Evolutionary conservation across 2,888 invertebrate genomes (phyloP).

Genomic region (Trichogramma evanescens): DNA sequence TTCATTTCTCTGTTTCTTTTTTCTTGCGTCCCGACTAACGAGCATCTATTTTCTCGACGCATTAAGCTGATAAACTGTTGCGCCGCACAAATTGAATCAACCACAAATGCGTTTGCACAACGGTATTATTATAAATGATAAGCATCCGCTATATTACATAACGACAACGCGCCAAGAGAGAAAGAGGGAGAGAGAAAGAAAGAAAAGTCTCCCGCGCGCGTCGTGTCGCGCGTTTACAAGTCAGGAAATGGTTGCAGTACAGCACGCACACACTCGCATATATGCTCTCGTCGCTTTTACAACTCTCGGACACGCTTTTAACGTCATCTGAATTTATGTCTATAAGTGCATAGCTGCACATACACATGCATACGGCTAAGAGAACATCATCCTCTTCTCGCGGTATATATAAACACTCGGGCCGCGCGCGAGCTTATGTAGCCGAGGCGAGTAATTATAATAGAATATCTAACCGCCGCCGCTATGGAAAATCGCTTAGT

Average conservation of each 20-base stretch:
- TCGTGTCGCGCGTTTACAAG: neutral
- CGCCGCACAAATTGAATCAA: too few relatives aligned
- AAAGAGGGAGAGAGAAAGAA: constrained; percentile 1
- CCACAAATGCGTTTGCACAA: too few relatives aligned
- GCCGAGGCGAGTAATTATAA: neutral
- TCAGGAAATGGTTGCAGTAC: too few relatives aligned
- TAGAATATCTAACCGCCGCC: too few relatives aligned
- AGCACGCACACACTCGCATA: neutral
- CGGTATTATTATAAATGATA: too few relatives aligned
- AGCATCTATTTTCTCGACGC: too few relatives aligned
- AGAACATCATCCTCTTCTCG: neutral
- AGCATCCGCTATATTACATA: too few relatives aligned
- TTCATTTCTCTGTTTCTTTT: too few relatives aligned
- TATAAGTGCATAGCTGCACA: neutral
- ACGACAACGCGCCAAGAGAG: constrained; percentile 1
- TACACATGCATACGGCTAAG: neutral
- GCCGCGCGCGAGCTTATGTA: neutral
- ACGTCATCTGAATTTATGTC: constrained; percentile 23
- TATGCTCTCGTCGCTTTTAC: constrained; percentile 3
- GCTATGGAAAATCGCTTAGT: too few relatives aligned
- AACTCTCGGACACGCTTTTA: constrained; percentile 23
- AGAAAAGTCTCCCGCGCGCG: neutral
- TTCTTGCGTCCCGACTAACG: too few relatives aligned
- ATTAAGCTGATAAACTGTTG: too few relatives aligned
- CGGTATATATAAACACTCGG: neutral